A percentile compares a stretch with the other conserved stretches of the same genome.
Evolutionary conservation across 2,888 invertebrate genomes (phyloP).

Genomic region (Calameuta filiformis): DNA sequence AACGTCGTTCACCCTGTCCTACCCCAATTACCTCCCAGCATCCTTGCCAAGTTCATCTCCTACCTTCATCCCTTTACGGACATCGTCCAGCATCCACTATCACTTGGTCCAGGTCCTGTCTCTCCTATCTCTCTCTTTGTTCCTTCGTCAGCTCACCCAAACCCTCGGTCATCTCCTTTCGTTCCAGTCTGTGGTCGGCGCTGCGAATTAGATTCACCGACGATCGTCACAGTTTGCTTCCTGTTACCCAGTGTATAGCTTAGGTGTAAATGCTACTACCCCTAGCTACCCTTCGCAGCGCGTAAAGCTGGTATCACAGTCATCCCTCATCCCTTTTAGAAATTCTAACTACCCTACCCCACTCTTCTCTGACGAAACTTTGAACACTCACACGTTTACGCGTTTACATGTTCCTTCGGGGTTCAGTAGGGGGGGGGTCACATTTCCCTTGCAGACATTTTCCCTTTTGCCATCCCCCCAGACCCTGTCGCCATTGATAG

Average conservation of each 20-base stretch:
- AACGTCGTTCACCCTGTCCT: background rate
- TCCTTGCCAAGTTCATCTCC: background rate
- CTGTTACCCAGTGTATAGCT: background rate
- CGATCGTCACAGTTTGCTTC: background rate
- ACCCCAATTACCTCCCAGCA: background rate
- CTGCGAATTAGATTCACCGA: background rate
- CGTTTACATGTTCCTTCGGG: background rate
- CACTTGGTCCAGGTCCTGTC: background rate
- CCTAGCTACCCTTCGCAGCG: background rate
- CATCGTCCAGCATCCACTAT: background rate
- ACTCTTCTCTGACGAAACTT: background rate
- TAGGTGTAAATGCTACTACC: background rate
- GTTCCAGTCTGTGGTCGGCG: background rate
- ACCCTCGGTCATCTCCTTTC: background rate
- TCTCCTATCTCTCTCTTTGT: background rate
- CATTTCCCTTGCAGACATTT: background rate
- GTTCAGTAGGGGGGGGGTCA: too few relatives aligned
- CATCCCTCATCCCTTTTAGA: background rate
- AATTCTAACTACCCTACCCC: background rate
- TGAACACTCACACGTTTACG: background rate
- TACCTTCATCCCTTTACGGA: background rate
- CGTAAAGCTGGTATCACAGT: background rate
- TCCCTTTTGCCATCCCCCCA: background rate
- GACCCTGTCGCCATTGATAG: background rate
- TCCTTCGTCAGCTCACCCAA: background rate